phyloP scores from a whole-genome alignment of 2,797 vertebrate species.

The Mormyrops attenuatus region DNA sequence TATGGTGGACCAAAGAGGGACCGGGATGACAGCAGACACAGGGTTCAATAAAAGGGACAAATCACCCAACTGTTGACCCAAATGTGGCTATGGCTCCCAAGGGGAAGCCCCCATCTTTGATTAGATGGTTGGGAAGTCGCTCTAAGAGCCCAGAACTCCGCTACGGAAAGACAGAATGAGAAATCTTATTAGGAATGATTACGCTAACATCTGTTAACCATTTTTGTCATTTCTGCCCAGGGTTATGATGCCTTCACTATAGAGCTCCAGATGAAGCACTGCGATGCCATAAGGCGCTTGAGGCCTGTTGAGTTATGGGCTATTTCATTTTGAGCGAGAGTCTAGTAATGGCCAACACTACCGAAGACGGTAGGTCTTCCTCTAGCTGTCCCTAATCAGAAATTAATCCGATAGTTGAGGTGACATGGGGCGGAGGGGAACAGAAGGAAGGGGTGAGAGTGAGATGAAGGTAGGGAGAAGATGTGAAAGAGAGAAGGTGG shows the following conservation, averaged over 20 bases:
- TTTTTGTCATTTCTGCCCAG: conserved; percentile 17
- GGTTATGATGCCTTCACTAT: not conserved
- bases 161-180: conserved; percentile 1
- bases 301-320: not conserved
- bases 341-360: not conserved
- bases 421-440: conserved; percentile 38
- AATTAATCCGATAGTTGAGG: conserved; percentile 8
- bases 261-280: not conserved
- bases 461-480: conserved; percentile 38
- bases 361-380: not conserved
- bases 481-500: conserved; percentile 30
- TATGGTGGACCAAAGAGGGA: not conserved
- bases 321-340: not conserved
- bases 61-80: not conserved
- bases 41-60: not conserved
- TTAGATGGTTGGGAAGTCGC: not conserved
- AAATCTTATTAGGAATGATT: conserved; percentile 17
- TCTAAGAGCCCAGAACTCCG: not conserved
- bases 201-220: conserved; percentile 15
- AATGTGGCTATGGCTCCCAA: conserved; percentile 1
- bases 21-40: not conserved
- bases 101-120: conserved; percentile 1
- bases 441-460: conserved; percentile 49
- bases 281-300: not conserved
- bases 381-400: not conserved